Base-by-base conservation (phyloP, 2,797 vertebrate genomes). In the Diceros bicornis region DNA sequence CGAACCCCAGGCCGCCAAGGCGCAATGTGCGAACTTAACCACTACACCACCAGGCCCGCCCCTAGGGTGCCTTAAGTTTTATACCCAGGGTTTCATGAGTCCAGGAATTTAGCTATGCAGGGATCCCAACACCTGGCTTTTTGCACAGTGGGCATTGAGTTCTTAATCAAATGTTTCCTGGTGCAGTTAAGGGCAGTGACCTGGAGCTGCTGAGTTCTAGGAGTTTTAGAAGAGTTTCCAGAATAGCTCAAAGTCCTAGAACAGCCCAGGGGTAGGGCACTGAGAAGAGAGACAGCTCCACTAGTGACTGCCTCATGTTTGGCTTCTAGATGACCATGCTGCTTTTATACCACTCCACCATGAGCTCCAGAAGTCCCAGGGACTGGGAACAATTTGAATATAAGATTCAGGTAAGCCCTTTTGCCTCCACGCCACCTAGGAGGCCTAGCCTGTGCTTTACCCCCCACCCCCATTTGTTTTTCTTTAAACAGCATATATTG, bases 331-430 rank as follows among this genome's bases (percentile, higher is more conserved):
- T 99, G 92, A 98, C 99, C 0, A 98, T 99, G 97, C 96, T 99
- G 95, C 99, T 99, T 0, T 98, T 99, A 0, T 99, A 99, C 83
- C 98, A 99, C 41, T 98, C 99, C 21, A 99, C 99, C 79, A 99
- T 99, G 99, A 99, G 99, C 97, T 99, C 98, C 71, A 98, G 89
- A 97, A 99, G 86, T 55, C 98, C 98, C 1, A 96, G 97, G 81
- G 99, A 99, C 75, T 98, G 99, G 79, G 98, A 98, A 11, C 97
- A 91, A 9, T 98, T 99, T 94, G 99, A 99, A 10, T 99, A 99
- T 57, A 98, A 99, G 21, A 99, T 98, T 6, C 99, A 99, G 99
- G 99, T 99, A 98, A 97, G 97, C 52, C 32, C 32, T 75, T 85
- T 50, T 25, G 25, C 62, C 20, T 81, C 55, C 16, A 82, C 23